Evolutionary conservation across 2,797 vertebrate genomes (phyloP).

Genomic region (Mus minutoides): DNA sequence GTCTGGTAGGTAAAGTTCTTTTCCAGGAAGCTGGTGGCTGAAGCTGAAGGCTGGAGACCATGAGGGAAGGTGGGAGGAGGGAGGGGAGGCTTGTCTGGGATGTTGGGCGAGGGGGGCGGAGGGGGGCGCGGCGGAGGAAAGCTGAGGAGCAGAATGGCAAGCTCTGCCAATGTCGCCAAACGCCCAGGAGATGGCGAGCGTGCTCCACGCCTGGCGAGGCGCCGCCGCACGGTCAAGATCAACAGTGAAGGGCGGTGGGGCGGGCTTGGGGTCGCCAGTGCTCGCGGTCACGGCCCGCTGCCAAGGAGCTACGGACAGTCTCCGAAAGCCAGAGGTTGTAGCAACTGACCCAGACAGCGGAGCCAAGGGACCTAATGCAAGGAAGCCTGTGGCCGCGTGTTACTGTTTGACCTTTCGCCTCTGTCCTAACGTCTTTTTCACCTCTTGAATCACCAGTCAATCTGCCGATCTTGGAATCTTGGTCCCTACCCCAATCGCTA

Average conservation of each 20-base stretch:
- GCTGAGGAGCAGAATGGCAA: rapidly evolving
- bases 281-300: slow-evolving; percentile 56
- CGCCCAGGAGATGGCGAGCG: slow-evolving; percentile 89
- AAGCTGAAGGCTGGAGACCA: not conserved
- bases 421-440: not conserved
- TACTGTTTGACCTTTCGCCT: slow-evolving; percentile 59
- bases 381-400: not conserved
- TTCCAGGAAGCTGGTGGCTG: not conserved
- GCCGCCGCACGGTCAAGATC: slow-evolving; percentile 68
- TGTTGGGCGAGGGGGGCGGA: too few species aligned
- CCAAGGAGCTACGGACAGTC: not conserved
- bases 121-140: too few species aligned
- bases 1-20: slow-evolving; percentile 3
- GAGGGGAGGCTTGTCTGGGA: not conserved
- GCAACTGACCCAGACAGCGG: not conserved
- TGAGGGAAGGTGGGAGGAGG: not conserved
- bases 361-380: not conserved
- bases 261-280: slow-evolving; percentile 27
- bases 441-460: not conserved
- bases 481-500: not conserved
- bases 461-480: not conserved
- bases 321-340: not conserved
- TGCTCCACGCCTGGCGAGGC: slow-evolving; percentile 53
- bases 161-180: slow-evolving; percentile 69
- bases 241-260: slow-evolving; percentile 72